Base-by-base conservation (phyloP, 2,113 vertebrate genomes). In the Tonatia bakeri region DNA sequence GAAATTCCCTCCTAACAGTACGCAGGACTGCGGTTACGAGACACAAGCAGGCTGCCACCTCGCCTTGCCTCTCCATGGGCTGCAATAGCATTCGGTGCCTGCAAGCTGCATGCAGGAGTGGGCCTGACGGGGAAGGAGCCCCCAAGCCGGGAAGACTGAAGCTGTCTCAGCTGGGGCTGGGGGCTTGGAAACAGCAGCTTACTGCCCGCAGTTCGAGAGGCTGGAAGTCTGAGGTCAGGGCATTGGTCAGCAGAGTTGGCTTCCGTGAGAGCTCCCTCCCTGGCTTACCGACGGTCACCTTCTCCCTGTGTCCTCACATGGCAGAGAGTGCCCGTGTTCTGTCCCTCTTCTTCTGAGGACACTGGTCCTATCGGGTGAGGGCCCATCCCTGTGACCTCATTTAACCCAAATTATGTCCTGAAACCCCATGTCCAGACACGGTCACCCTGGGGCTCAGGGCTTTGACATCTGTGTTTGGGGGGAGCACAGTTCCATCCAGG, bases 201-300 rank as follows among this genome's bases (percentile, higher is more conserved):
- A 5, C 2, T 20, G 4, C 73, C 43, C 56, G 2, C 10, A 1
- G 43, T 20, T 52, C n/a, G 11, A 10, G 79, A 56, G 45, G 11
- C 64, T 61, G 36, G 26, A 70, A 26, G 36, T 38, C n/a, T 1
- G 5, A 56, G 87, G 33, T 33, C 26, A 43, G 52, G 22, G 47
- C 0, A 22, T 40, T 14, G 0, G 31, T 64, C 24, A 0, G 15
- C 5, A 10, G 0, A 4, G n/a, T 1, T 9, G 7, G 43, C 19
- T 19, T 65, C 54, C 10, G 12, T 2, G 45, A 54, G 36, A 70
- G n/a, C 59, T 47, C 20, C 64, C 47, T 40, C 12, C 45, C 8
- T 31, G 59, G 28, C 28, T 77, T 69, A 1, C 0, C 26, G 0
- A 12, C 1, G 17, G 13, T 22, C 4, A 7, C 33, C 52, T 52